Conservation (phyloP, 2,888 invertebrate species). For the Dorcus hopei region DNA sequence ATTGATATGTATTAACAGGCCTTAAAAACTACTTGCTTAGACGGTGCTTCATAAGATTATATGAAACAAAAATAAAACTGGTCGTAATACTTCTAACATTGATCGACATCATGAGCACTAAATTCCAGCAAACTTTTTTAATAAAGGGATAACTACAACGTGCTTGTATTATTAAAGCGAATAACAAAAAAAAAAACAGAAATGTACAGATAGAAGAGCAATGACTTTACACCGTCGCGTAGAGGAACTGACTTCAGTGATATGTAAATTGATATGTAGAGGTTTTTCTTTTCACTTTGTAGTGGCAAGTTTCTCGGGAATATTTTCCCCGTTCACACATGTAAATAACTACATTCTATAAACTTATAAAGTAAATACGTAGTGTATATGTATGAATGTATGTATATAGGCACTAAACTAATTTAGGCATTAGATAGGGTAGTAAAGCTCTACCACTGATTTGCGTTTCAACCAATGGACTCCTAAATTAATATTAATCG, state of each 20-base stretch:
- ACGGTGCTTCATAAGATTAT: conserved; percentile 30
- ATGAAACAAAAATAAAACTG: neutral
- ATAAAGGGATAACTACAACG: too few species aligned
- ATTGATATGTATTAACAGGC: conserved; percentile 30
- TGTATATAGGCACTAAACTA: conserved; percentile 47
- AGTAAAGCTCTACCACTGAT: conserved; percentile 39
- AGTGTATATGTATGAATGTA: conserved; percentile 31
- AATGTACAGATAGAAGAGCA: neutral
- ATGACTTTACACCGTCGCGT: conserved; percentile 1
- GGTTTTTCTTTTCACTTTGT: conserved; percentile 6
- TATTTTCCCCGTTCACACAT: conserved; percentile 6
- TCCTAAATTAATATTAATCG: conserved; percentile 17
- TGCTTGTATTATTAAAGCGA: too few species aligned
- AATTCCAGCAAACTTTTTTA: too few species aligned
- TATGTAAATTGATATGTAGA: conserved; percentile 25
- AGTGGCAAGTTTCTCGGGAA: neutral
- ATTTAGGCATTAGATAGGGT: conserved; percentile 40
- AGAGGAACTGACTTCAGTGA: conserved; percentile 15
- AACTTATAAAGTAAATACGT: conserved; percentile 15
- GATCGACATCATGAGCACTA: too few species aligned
- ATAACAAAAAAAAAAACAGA: too few species aligned
- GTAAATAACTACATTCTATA: conserved; percentile 35
- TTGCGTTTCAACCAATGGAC: conserved; percentile 24
- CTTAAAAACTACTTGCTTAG: conserved; percentile 44
- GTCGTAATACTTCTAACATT: too few species aligned